Base-by-base conservation (phyloP, 1,140 invertebrate species). In the Cydia pomonella region DNA sequence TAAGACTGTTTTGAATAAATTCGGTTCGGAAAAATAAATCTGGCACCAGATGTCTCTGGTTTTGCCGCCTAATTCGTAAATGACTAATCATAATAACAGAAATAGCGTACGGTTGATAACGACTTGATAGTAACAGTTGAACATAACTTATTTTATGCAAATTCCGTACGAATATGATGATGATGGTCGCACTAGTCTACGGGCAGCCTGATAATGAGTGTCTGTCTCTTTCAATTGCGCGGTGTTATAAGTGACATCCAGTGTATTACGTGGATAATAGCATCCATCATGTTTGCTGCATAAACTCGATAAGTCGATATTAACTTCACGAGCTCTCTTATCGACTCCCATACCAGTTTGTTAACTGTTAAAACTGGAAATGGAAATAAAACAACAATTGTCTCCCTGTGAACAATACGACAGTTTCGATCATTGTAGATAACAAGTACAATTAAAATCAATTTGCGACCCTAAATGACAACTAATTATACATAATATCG, bases 41-140 rank as follows among this genome's bases (percentile, higher is more conserved):
- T n/a, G n/a, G n/a, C n/a, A n/a, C 50, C 50, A 53, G 50, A 53
- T 53, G 50, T n/a, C n/a, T 6, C 50, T 50, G 41, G 47, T 41
- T 50, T 12, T 47, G 44, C 44, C n/a, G 2, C n/a, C 47, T 50
- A n/a, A 18, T n/a, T 50, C n/a, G 10, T 18, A n/a, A 50, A 50
- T 50, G 47, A 50, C n/a, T 50, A 50, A 50, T 50, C n/a, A 50
- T n/a, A 50, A 21, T 18, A 53, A 53, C 41, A 44, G 41, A 44
- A 44, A 16, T 44, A 44, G 12, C 41, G 41, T 5, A 12, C 13
- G 12, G 41, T 18, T 53, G 7, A 18, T 53, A n/a, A 50, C 47
- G 5, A n/a, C 47, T 16, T 50, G 47, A 18, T 50, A 50, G 7
- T 18, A 21, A 53, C n/a, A n/a, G 50, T 0, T 53, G 41, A 44